These are phyloP conservation scores for Gephyroberyx darwinii DNA, from an alignment of 2,797 vertebrate species.

Conservation along the genomic window DNA sequence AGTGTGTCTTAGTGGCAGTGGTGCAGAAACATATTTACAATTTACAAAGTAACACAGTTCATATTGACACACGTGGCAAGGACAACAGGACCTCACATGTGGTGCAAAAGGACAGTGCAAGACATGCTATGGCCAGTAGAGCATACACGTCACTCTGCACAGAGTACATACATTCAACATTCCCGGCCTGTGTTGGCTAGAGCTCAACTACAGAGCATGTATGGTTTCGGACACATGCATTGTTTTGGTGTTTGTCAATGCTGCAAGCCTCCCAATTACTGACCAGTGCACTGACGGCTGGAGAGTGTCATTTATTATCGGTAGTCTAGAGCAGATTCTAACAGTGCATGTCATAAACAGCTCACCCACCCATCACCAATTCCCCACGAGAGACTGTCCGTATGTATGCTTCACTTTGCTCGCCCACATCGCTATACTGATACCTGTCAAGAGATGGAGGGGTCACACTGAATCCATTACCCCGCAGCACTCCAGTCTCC, in stretches of 20 bases:
- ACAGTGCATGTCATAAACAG: constrained; percentile 37
- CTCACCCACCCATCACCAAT: background rate
- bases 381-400: constrained; percentile 23
- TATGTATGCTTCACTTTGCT: constrained; percentile 7
- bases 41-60: background rate
- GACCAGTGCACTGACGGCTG: constrained; percentile 12
- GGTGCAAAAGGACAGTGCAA: too few species aligned
- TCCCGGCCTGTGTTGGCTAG: too few species aligned
- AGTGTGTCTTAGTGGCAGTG: background rate
- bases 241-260: constrained; percentile 25
- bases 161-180: too few species aligned
- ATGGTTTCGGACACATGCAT: too few species aligned
- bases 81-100: too few species aligned
- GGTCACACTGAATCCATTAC: constrained; percentile 25
- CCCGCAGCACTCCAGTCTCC: constrained; percentile 8
- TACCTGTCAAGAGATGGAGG: constrained; percentile 27
- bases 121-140: too few species aligned
- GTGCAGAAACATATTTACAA: background rate
- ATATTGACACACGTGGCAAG: too few species aligned
- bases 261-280: constrained; percentile 34
- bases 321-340: constrained; percentile 14
- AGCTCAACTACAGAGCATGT: too few species aligned
- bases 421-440: constrained; percentile 16
- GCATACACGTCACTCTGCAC: too few species aligned
- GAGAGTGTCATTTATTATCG: constrained; percentile 51